phyloP scores from a whole-genome alignment of 2,797 vertebrate species.

The Poeciliopsis paucimaculata region DNA sequence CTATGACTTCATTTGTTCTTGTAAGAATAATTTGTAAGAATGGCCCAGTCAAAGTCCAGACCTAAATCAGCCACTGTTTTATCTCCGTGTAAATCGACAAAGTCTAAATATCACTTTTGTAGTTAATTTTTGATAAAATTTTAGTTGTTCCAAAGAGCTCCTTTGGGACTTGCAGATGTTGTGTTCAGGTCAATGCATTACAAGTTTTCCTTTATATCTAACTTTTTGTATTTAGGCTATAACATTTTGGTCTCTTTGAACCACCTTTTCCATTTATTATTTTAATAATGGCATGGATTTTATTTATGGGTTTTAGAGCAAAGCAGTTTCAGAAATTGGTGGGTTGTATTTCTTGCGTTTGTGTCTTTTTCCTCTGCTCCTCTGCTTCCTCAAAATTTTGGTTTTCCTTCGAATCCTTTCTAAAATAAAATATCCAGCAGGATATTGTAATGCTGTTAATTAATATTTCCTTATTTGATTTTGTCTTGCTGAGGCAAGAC shows the following conservation, averaged over 20 bases:
- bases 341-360: not conserved
- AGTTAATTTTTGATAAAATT: not conserved
- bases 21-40: not conserved
- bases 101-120: not conserved
- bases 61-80: not conserved
- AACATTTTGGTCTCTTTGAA: not conserved
- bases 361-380: not conserved
- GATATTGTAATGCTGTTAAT: not conserved
- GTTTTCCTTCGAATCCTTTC: not conserved
- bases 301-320: not conserved
- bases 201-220: not conserved
- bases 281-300: not conserved
- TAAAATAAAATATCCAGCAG: not conserved
- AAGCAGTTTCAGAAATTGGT: not conserved
- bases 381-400: not conserved
- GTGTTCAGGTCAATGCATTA: not conserved
- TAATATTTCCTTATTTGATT: not conserved
- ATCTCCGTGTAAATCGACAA: not conserved
- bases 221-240: not conserved
- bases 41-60: not conserved
- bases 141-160: not conserved
- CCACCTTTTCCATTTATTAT: not conserved
- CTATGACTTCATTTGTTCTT: not conserved
- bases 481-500: not conserved
- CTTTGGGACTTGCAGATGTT: not conserved